A percentile compares a stretch with the other conserved stretches of the same genome.
Conservation (phyloP, 2,113 vertebrate species). For the Girardinichthys multiradiatus region DNA sequence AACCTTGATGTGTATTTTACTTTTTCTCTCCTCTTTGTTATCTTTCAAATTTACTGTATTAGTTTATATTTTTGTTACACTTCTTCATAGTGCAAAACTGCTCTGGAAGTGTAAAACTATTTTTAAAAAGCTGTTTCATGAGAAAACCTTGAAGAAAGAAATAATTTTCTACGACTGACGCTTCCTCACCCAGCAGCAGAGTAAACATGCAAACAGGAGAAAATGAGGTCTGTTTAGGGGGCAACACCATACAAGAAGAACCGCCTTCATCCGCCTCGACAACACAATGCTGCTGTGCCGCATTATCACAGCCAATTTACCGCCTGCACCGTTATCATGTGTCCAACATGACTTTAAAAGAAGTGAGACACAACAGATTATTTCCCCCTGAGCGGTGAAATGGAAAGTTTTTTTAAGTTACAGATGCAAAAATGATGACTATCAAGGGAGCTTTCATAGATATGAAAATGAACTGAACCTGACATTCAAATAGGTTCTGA, state of each 20-base stretch:
- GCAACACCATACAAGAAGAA: background rate
- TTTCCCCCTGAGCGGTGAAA: background rate
- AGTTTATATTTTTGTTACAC: no score
- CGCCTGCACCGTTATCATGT: slow-evolving; percentile 16
- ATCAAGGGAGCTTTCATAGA: slow-evolving; percentile 26
- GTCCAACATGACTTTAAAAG: slow-evolving; percentile 23
- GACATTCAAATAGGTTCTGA: slow-evolving; percentile 16
- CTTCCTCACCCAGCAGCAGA: background rate
- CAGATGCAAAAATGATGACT: slow-evolving; percentile 23
- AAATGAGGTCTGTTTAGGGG: slow-evolving; percentile 50
- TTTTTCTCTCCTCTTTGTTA: background rate
- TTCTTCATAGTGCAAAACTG: no score
- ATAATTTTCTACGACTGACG: background rate
- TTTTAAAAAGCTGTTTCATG: background rate
- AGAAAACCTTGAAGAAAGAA: background rate
- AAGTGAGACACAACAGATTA: slow-evolving; percentile 22
- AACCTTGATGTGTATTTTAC: background rate
- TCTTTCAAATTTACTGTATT: background rate
- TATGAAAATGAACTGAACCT: slow-evolving; percentile 37
- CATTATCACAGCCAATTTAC: slow-evolving; percentile 43
- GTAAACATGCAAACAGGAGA: slow-evolving; percentile 17
- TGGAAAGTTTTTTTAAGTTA: slow-evolving; percentile 44
- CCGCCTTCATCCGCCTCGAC: slow-evolving; percentile 7
- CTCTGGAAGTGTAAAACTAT: background rate
- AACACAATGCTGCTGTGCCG: slow-evolving; percentile 42